Evolutionary conservation across 64 coral and sea anemone species (phyloP).

Genomic region (Stylophora pistillata): DNA sequence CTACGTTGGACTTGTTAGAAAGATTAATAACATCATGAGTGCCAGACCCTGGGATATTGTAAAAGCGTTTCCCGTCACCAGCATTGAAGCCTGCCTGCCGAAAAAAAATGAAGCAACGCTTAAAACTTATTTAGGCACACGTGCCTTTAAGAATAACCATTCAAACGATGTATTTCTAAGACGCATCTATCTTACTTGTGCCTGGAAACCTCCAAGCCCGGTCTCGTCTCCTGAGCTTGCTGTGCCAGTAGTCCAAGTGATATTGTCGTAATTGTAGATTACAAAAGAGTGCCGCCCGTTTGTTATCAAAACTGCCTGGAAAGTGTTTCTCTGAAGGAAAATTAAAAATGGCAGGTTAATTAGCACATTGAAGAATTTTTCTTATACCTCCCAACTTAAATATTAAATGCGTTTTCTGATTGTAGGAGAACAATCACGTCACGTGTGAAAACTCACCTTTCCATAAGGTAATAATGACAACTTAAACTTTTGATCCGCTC

Average conservation of each 20-base stretch:
- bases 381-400: too few relatives aligned
- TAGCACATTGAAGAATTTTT: neutral
- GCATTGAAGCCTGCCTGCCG: conserved; percentile 54
- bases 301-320: conserved; percentile 54
- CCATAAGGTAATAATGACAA: too few relatives aligned
- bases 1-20: conserved; percentile 37
- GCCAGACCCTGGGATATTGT: conserved; percentile 41
- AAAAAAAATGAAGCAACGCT: too few relatives aligned
- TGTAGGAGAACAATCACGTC: too few relatives aligned
- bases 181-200: conserved; percentile 6
- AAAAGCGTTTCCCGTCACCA: conserved; percentile 47
- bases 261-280: conserved; percentile 55
- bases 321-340: conserved; percentile 47
- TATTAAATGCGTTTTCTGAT: too few relatives aligned
- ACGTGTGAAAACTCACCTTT: too few relatives aligned
- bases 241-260: conserved; percentile 66
- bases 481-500: too few relatives aligned
- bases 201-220: conserved; percentile 20
- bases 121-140: neutral
- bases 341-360: neutral
- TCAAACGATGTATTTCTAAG: too few relatives aligned
- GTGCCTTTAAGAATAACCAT: too few relatives aligned
- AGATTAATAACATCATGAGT: conserved; percentile 20
- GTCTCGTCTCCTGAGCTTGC: neutral
- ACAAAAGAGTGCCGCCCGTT: conserved; percentile 65